These are phyloP conservation scores for Podabrus alpinus DNA, from an alignment of 2,888 invertebrate genomes.

Conservation along the genomic window DNA sequence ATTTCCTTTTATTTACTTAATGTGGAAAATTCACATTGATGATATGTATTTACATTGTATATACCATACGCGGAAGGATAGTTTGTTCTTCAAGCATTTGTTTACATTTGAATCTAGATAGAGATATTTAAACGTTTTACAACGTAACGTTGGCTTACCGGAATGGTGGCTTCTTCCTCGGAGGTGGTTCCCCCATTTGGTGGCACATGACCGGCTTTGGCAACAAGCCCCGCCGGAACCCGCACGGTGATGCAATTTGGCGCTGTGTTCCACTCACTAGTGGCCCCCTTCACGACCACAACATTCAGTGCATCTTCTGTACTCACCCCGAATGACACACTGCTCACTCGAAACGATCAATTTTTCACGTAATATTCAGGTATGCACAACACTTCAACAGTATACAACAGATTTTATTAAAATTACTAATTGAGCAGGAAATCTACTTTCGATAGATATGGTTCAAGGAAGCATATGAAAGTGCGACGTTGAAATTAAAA, in stretches of 20 bases:
- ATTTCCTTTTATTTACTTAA: neutral
- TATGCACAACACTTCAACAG: constrained; percentile 13
- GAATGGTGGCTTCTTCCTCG: constrained; percentile 57
- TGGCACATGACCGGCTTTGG: constrained; percentile 57
- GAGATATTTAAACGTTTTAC: neutral
- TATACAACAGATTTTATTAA: neutral
- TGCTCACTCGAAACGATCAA: constrained; percentile 20
- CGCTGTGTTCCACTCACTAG: constrained; percentile 51
- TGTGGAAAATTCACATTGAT: neutral
- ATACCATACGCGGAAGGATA: neutral
- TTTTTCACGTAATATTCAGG: constrained; percentile 13
- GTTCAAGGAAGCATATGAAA: constrained; percentile 1
- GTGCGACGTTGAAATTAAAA: neutral
- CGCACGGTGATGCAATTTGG: constrained; percentile 56
- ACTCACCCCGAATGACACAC: constrained; percentile 36
- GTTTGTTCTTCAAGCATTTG: neutral
- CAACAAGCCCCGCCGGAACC: constrained; percentile 56
- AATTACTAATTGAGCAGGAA: neutral
- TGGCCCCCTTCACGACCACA: constrained; percentile 48
- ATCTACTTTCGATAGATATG: neutral
- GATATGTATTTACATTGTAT: neutral
- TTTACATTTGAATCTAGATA: neutral
- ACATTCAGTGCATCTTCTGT: constrained; percentile 48
- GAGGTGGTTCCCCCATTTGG: constrained; percentile 57
- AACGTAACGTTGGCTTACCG: constrained; percentile 47